A percentile compares a stretch with the other conserved stretches of the same genome.
These are phyloP conservation scores for Leptobrachium ailaonicum DNA, from an alignment of 2,113 vertebrate species.

Conservation along the genomic window DNA sequence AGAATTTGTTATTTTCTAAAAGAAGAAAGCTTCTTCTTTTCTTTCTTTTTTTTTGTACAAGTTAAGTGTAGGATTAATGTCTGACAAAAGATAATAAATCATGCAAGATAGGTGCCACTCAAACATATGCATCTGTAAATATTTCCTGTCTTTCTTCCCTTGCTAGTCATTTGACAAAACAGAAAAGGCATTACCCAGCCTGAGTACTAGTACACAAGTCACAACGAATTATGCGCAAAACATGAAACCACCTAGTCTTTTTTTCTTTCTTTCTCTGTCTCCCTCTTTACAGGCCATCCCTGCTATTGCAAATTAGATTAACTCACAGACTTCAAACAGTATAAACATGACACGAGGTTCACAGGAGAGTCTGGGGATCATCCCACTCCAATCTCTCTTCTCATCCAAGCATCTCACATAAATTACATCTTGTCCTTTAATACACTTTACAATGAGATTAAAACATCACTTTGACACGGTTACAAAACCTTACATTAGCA, in stretches of 20 bases:
- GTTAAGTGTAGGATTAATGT: slow-evolving; percentile 30
- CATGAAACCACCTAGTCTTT: slow-evolving; percentile 54
- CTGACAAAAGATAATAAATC: slow-evolving; percentile 35
- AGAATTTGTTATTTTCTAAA: slow-evolving; percentile 15
- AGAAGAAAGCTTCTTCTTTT: not conserved
- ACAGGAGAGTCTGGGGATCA: slow-evolving; percentile 62
- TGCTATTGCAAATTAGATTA: slow-evolving; percentile 74
- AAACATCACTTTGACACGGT: slow-evolving; percentile 77
- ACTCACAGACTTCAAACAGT: slow-evolving; percentile 62
- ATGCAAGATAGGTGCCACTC: slow-evolving; percentile 30
- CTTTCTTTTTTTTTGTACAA: slow-evolving; percentile 23
- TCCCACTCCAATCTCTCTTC: slow-evolving; percentile 75
- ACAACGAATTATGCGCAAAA: slow-evolving; percentile 54
- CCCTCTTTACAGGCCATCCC: slow-evolving; percentile 51
- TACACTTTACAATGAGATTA: slow-evolving; percentile 74
- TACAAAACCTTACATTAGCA: slow-evolving; percentile 58
- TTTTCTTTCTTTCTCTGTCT: slow-evolving; percentile 21
- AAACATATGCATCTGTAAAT: slow-evolving; percentile 1
- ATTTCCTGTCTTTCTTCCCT: slow-evolving; percentile 36
- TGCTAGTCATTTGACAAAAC: slow-evolving; percentile 48
- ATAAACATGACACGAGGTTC: slow-evolving; percentile 69
- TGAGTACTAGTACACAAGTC: slow-evolving; percentile 55
- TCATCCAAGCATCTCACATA: slow-evolving; percentile 66
- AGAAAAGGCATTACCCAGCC: slow-evolving; percentile 48
- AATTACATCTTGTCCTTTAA: slow-evolving; percentile 75